Evolutionary conservation across 2,888 invertebrate species (phyloP), one percentile per base, ranked within the genome.

Genomic region (Anarsia innoxiella): DNA sequence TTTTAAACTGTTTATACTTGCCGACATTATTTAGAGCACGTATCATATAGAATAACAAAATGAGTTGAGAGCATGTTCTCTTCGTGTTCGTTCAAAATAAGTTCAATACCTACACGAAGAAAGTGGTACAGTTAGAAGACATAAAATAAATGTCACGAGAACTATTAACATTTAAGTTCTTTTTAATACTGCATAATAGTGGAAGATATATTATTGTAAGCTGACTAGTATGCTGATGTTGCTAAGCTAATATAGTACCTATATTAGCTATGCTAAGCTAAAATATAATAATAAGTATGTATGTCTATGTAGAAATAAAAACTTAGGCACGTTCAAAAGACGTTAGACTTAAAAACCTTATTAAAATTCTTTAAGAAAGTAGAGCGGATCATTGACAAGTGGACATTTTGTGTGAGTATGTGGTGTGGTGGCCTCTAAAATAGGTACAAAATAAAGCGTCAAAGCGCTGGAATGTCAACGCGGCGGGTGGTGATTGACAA

Each of bases 401-500:
- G n/a, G n/a, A n/a, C n/a, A n/a, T n/a, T n/a, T n/a, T n/a, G n/a
- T n/a, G n/a, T n/a, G n/a, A n/a, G n/a, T n/a, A n/a, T n/a, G n/a
- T n/a, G n/a, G n/a, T n/a, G n/a, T n/a, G n/a, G n/a, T 23, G 32
- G 25, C 34, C 38, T 35, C 36, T 40, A 31, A 38, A 42, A 41
- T 27, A 19, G 12, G 14, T n/a, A 13, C 12, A 31, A 31, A 12
- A n/a, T n/a, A n/a, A n/a, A 30, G 44, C 44, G 37, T 40, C 35
- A 42, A 55, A 56, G 44, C 49, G 34, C 47, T 44, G 63, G 65
- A 66, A 69, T 72, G 68, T 66, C 68, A 66, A 65, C 61, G 57
- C 59, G n/a, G n/a, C n/a, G 57, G 49, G 52, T 55, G 55, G 59
- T 58, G 61, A 65, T 68, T 66, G 67, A 66, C 66, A 66, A 66